phyloP scores from a whole-genome alignment of 2,113 vertebrate genomes.

The Chaetura pelagica region DNA sequence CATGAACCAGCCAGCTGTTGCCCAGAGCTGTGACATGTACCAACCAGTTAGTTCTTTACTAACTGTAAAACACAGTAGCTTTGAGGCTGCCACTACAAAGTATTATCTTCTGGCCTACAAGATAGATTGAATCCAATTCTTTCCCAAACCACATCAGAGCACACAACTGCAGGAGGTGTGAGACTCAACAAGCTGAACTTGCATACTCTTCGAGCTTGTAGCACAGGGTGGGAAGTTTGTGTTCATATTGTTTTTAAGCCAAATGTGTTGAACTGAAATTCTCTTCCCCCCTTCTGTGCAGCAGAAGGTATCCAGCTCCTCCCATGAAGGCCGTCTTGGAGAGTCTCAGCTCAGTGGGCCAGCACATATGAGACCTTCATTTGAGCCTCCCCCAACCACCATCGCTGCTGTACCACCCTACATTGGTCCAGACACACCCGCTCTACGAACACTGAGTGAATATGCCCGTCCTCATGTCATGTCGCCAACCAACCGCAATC shows the following conservation, averaged over 20 bases:
- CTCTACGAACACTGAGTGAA: constrained; percentile 96
- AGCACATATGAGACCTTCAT: constrained; percentile 89
- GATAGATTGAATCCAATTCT: background rate
- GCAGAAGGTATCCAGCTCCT: constrained; percentile 93
- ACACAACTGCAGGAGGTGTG: accelerated
- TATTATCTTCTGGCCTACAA: background rate
- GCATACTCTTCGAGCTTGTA: background rate
- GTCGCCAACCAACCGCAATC: constrained; percentile 97
- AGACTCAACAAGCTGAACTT: background rate
- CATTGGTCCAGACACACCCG: constrained; percentile 95
- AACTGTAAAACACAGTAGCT: background rate
- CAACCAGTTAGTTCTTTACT: background rate
- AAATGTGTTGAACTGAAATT: accelerated
- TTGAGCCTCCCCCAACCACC: constrained; percentile 91
- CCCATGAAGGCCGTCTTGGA: constrained; percentile 88
- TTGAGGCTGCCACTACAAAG: background rate
- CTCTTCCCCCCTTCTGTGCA: constrained; percentile 1
- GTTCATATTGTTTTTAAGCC: background rate
- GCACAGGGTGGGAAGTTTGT: background rate
- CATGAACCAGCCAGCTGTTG: background rate
- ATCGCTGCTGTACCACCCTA: constrained; percentile 96
- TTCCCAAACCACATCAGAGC: accelerated
- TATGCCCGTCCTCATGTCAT: constrained; percentile 98
- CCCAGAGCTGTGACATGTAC: background rate
- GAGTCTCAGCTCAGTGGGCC: constrained; percentile 88